Percentiles rank a stretch among this genome's conserved stretches.
Evolutionary conservation across 2,113 vertebrate genomes (phyloP).

Genomic region (Lophochroa leadbeateri): DNA sequence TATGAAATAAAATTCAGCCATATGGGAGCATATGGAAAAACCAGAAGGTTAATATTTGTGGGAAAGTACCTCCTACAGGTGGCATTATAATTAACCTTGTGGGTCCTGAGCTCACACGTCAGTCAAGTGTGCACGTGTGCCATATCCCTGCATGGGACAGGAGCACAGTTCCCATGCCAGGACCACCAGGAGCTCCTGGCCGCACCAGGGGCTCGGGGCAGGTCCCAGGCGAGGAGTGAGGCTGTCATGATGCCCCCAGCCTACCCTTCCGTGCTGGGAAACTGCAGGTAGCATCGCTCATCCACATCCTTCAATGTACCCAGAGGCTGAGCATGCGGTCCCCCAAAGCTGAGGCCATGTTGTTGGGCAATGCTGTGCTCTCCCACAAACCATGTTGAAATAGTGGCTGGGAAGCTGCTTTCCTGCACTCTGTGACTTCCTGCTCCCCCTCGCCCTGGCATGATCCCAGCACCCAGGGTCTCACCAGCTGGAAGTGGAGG

Average conservation of each 20-base stretch:
- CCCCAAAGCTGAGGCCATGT: neutral
- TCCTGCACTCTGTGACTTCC: fast-evolving
- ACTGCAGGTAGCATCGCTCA: fast-evolving
- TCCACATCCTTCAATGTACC: fast-evolving
- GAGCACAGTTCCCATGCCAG: neutral
- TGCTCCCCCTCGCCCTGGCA: neutral
- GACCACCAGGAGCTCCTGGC: neutral
- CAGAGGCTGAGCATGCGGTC: fast-evolving
- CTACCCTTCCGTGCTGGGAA: fast-evolving
- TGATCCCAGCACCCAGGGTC: fast-evolving
- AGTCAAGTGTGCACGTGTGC: neutral
- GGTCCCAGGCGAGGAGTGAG: neutral
- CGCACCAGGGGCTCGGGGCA: fast-evolving
- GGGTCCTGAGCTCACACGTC: neutral
- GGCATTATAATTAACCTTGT: slow-evolving; percentile 31
- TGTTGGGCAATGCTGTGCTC: fast-evolving
- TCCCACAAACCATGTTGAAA: neutral
- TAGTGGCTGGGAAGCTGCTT: neutral
- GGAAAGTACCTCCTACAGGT: slow-evolving; percentile 11
- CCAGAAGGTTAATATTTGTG: neutral
- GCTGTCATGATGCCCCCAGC: fast-evolving
- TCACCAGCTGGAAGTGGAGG: neutral
- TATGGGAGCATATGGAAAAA: slow-evolving; percentile 50
- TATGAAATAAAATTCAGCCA: neutral
- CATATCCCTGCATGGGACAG: neutral